Percentiles rank a stretch among this genome's conserved stretches.
These are phyloP conservation scores for Pelecanoides urinatrix DNA, from an alignment of 2,113 vertebrate species.

Conservation along the genomic window DNA sequence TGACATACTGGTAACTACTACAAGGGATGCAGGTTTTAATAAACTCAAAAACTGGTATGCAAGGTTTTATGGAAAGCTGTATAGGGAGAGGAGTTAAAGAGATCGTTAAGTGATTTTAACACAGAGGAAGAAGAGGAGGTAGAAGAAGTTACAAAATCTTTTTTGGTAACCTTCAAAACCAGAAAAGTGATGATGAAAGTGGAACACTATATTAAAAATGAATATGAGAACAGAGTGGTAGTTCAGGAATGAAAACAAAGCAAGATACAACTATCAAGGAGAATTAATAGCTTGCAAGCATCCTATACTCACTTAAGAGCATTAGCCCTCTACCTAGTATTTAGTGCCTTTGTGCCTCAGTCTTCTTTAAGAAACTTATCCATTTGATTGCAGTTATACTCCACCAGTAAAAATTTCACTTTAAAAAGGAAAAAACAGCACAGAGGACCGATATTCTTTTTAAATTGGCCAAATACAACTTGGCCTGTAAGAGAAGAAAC, in stretches of 20 bases:
- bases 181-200: not conserved
- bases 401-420: not conserved
- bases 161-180: not conserved
- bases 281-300: not conserved
- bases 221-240: not conserved
- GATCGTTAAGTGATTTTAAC: not conserved
- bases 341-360: not conserved
- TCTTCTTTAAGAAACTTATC: not conserved
- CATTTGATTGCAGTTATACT: not conserved
- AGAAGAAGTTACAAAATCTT: not conserved
- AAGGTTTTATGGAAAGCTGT: not conserved
- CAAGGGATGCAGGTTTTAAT: not conserved
- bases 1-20: not conserved
- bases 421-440: not conserved
- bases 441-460: not conserved
- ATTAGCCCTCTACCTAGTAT: not conserved
- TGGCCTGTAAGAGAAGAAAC: not conserved
- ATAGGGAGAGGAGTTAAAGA: not conserved
- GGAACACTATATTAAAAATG: not conserved
- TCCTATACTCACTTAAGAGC: not conserved
- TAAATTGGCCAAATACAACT: not conserved
- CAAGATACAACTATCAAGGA: not conserved
- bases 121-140: not conserved
- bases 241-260: not conserved
- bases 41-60: not conserved